Evolutionary conservation across 2,113 vertebrate genomes (phyloP).

Genomic region (Percopsis transmontana): DNA sequence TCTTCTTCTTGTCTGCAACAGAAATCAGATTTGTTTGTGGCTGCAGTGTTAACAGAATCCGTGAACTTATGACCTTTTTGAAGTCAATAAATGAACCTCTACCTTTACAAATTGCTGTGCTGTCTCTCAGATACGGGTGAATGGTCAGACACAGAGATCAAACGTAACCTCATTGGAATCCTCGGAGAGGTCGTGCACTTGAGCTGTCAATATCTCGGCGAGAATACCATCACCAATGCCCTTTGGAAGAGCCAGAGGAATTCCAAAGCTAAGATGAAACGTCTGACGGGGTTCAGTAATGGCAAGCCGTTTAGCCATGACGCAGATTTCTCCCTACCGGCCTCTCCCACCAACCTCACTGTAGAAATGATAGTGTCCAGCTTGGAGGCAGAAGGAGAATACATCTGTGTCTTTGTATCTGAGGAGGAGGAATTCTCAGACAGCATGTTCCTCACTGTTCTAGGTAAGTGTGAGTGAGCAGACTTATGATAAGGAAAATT

Average conservation of each 20-base stretch:
- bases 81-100: conserved; percentile 1
- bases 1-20: conserved; percentile 10
- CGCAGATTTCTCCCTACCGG: conserved; percentile 40
- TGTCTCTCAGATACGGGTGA: conserved; percentile 16
- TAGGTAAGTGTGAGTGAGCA: conserved; percentile 50
- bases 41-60: conserved; percentile 15
- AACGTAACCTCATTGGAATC: conserved; percentile 50
- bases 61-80: conserved; percentile 42
- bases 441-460: conserved; percentile 48
- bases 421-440: neutral
- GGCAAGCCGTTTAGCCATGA: neutral
- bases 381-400: conserved; percentile 68
- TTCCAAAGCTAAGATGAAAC: conserved; percentile 13
- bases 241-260: conserved; percentile 52
- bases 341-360: conserved; percentile 71
- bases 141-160: conserved; percentile 12
- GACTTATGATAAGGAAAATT: neutral
- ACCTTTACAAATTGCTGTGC: neutral
- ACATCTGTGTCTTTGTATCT: conserved; percentile 63
- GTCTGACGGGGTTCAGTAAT: conserved; percentile 39
- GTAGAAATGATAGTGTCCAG: conserved; percentile 52
- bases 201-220: conserved; percentile 61
- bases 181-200: conserved; percentile 67
- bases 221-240: conserved; percentile 13
- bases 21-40: conserved; percentile 28